Evolutionary conservation across 2,113 vertebrate genomes (phyloP), one percentile per base, ranked within the genome.

Genomic region (Miniopterus natalensis): DNA sequence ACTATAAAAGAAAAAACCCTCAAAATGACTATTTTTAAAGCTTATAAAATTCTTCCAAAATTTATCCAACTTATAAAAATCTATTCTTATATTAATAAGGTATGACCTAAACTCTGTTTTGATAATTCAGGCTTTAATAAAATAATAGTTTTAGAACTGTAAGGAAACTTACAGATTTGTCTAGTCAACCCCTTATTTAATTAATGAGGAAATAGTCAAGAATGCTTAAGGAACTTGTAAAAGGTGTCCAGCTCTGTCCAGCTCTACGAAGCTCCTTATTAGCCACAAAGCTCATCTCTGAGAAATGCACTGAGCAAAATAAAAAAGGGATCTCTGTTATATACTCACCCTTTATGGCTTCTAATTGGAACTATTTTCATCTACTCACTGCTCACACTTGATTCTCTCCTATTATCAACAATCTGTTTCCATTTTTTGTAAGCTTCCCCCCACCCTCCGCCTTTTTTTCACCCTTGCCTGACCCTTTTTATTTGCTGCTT

Each of bases 21-120:
- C 12, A 90, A 84, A 93, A 61, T 17, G 25, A 92, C 23, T 91
- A 94, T 77, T 86, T 96, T 89, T 92, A 94, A 97, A 91, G 59
- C 49, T 77, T 89, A 96, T 65, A 40, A 91, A 81, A 83, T 59
- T 88, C 27, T 95, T 92, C 14, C 53, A 91, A 89, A 86, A 70
- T 94, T 68, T 73, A 92, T 80, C 65, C 7, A 66, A 77, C 23
- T 90, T 84, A 84, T 18, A 84, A 88, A 94, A 84, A 87, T 68
- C 7, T 93, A 84, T 88, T 93, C 8, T 66, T 75, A 87, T 45
- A 85, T 66, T 74, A 94, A 79, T 92, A 86, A 91, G 4, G 17
- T 80, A 49, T 71, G 11, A 88, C 20, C 78, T 51, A 51, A 87
- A 95, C 14, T 78, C 40, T 74, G 40, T 81, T 96, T 86, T 95